phyloP scores from a whole-genome alignment of 2,797 vertebrate genomes.

The Octomys mimax region DNA sequence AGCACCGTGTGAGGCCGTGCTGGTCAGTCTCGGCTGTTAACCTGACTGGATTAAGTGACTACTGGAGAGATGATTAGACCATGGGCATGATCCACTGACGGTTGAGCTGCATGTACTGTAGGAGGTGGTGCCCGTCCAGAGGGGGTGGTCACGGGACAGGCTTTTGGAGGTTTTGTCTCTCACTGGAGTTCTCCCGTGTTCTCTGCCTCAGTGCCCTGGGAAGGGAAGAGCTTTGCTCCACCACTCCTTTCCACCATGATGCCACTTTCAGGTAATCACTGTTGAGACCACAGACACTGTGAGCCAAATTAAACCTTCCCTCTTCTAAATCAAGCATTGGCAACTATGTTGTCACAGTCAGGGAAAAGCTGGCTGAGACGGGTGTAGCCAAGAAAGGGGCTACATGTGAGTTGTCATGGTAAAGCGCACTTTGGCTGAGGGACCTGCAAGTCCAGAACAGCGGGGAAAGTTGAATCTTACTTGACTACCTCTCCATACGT shows the following conservation, averaged over 20 bases:
- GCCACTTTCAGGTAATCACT: background rate
- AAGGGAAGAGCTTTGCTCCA: background rate
- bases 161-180: background rate
- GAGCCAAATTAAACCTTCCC: background rate
- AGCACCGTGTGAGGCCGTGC: background rate
- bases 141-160: background rate
- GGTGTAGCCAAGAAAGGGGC: background rate
- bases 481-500: background rate
- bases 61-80: background rate
- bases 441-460: background rate
- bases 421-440: background rate
- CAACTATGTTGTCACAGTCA: background rate
- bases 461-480: background rate
- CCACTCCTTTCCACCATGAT: background rate
- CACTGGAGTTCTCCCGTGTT: background rate
- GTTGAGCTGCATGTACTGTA: background rate
- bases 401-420: background rate
- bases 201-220: background rate
- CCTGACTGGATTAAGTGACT: background rate
- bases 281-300: background rate
- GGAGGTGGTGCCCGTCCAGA: background rate
- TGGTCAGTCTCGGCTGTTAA: background rate
- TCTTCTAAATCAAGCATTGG: background rate
- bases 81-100: background rate
- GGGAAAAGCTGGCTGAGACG: background rate